A percentile compares a stretch with the other conserved stretches of the same genome.
phyloP scores from a whole-genome alignment of 1,140 invertebrate genomes.

The Drosophila punjabiensis region DNA sequence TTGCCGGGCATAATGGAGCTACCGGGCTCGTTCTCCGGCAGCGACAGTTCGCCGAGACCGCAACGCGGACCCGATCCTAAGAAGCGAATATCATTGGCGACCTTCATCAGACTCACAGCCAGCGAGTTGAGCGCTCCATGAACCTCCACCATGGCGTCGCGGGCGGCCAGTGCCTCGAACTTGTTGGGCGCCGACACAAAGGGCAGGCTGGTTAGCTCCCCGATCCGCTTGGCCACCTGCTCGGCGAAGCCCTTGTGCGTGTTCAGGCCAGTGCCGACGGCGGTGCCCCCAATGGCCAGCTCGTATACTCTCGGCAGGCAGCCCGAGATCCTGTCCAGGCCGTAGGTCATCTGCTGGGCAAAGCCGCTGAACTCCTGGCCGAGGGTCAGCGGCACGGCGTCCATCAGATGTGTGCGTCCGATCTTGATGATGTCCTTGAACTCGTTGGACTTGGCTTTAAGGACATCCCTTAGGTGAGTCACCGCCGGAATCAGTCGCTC shows the following conservation, averaged over 20 bases:
- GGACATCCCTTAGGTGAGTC: constrained; percentile 89
- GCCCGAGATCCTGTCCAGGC: constrained; percentile 93
- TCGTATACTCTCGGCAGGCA: constrained; percentile 95
- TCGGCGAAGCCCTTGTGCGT: constrained; percentile 93
- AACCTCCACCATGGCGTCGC: constrained; percentile 98
- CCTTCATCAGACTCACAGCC: constrained; percentile 99
- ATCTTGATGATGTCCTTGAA: constrained; percentile 98
- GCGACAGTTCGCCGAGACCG: constrained; percentile 96
- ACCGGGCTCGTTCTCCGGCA: constrained; percentile 99
- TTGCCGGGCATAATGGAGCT: constrained; percentile 99
- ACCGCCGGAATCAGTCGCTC: constrained; percentile 93
- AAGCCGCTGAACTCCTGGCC: constrained; percentile 99
- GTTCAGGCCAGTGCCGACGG: constrained; percentile 99
- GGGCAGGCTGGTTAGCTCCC: constrained; percentile 91
- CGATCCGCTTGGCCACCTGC: constrained; percentile 94
- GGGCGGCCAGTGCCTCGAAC: constrained; percentile 97
- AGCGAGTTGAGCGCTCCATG: constrained; percentile 97
- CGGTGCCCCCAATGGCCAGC: constrained; percentile 98
- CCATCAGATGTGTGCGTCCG: constrained; percentile 94
- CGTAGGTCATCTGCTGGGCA: constrained; percentile 93
- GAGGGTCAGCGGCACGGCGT: constrained; percentile 98
- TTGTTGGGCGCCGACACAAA: constrained; percentile 98
- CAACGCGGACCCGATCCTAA: constrained; percentile 98
- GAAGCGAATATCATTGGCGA: constrained; percentile 98
- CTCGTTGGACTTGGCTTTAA: constrained; percentile 92